Evolutionary conservation across 2,113 vertebrate species (phyloP).

Genomic region (Chitala chitala): DNA sequence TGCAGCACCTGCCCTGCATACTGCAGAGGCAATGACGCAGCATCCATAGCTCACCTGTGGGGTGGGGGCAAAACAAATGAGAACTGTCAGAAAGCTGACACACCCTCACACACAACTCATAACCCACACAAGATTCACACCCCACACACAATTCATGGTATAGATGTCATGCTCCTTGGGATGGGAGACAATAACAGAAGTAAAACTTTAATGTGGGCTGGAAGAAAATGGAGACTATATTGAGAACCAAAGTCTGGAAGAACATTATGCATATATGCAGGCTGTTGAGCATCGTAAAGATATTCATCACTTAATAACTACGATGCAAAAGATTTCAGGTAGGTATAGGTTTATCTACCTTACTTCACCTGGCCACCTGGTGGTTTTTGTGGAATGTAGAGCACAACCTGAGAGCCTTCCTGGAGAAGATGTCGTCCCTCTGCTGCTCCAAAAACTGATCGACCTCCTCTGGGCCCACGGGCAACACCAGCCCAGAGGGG

Average conservation of each 20-base stretch:
- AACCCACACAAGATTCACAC: not conserved
- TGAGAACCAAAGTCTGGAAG: not conserved
- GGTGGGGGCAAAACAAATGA: slow-evolving; percentile 39
- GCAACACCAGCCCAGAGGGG: slow-evolving; percentile 76
- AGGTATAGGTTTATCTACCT: not conserved
- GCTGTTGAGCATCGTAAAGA: no score
- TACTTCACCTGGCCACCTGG: slow-evolving; percentile 75
- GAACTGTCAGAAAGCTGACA: not conserved
- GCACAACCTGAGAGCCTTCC: slow-evolving; percentile 77
- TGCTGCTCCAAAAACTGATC: slow-evolving; percentile 80
- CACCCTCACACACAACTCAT: not conserved
- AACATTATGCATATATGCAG: not conserved
- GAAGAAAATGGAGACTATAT: no score
- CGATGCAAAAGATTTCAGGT: no score
- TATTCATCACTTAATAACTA: no score
- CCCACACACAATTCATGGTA: not conserved
- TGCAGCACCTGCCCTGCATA: slow-evolving; percentile 60
- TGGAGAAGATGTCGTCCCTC: slow-evolving; percentile 69
- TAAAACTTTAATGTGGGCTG: not conserved
- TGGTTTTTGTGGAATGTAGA: slow-evolving; percentile 80
- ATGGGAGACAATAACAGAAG: no score
- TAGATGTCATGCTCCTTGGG: no score
- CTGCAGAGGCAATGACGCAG: slow-evolving; percentile 62
- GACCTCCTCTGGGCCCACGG: slow-evolving; percentile 74
- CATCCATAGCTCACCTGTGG: slow-evolving; percentile 68